Percentiles rank a stretch among this genome's conserved stretches.
Evolutionary conservation across 2,888 invertebrate genomes (phyloP).

Genomic region (Cecidostiba fungosa): DNA sequence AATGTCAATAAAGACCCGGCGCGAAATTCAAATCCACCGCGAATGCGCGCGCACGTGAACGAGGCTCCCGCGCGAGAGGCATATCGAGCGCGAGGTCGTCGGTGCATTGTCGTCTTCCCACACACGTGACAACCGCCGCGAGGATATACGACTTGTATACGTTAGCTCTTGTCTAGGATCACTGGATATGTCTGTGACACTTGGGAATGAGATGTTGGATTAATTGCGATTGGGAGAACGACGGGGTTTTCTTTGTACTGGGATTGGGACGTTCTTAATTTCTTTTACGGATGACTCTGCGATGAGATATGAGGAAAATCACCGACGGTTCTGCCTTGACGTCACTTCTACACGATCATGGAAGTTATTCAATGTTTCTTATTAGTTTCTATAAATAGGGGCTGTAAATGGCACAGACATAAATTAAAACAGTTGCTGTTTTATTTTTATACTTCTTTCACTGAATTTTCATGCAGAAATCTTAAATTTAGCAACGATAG

Average conservation of each 20-base stretch:
- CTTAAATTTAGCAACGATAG: too few species aligned
- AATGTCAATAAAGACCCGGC: neutral
- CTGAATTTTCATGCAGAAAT: neutral
- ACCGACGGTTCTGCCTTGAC: neutral
- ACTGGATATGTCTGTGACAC: neutral
- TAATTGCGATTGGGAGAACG: neutral
- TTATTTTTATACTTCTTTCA: neutral
- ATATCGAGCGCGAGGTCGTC: constrained; percentile 72
- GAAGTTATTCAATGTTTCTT: neutral
- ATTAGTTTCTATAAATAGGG: neutral
- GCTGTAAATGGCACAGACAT: neutral
- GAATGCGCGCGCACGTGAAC: neutral
- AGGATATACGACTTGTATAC: neutral
- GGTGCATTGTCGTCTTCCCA: constrained; percentile 75
- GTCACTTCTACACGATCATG: neutral
- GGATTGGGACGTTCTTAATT: neutral
- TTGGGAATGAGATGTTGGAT: neutral
- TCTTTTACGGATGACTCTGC: neutral
- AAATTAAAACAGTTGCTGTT: neutral
- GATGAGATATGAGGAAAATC: neutral
- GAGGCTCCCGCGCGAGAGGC: neutral
- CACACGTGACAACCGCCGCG: constrained; percentile 66
- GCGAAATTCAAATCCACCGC: constrained; percentile 6
- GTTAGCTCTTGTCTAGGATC: neutral
- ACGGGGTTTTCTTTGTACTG: neutral